These are phyloP conservation scores for Escarpia spicata DNA, from an alignment of 2,888 invertebrate genomes.

Conservation along the genomic window DNA sequence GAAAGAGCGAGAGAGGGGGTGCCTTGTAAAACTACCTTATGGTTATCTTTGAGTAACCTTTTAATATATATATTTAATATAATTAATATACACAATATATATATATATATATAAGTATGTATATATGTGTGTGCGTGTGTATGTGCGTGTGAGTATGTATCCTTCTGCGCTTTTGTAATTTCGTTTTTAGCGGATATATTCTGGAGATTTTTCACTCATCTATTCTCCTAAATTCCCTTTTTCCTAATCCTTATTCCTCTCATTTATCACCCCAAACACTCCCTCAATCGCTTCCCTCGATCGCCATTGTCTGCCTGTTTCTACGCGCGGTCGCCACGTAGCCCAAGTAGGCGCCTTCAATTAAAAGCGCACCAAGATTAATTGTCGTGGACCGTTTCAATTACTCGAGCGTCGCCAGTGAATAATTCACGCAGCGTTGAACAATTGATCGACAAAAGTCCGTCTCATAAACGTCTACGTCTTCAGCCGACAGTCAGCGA, in stretches of 20 bases:
- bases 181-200: not conserved
- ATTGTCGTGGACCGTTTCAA: slow-evolving; percentile 3
- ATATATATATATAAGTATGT: not conserved
- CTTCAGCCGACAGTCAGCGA: not conserved
- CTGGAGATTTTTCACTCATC: not conserved
- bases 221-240: no score
- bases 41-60: no score
- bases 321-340: not conserved
- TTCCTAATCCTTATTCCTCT: not conserved
- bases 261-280: not conserved
- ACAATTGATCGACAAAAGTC: slow-evolving; percentile 6
- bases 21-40: no score
- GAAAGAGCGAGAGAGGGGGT: not conserved
- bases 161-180: not conserved
- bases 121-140: not conserved
- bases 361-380: slow-evolving; percentile 2
- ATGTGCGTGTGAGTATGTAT: no score
- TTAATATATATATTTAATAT: no score
- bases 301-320: not conserved
- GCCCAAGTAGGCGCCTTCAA: not conserved
- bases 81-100: not conserved
- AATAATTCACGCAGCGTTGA: slow-evolving; percentile 7
- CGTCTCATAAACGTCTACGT: not conserved
- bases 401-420: slow-evolving; percentile 5
- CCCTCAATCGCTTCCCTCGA: not conserved